A percentile compares a stretch with the other conserved stretches of the same genome.
These are phyloP conservation scores for Dermatophagoides farinae DNA, from an alignment of 1,140 invertebrate species.

Conservation along the genomic window DNA sequence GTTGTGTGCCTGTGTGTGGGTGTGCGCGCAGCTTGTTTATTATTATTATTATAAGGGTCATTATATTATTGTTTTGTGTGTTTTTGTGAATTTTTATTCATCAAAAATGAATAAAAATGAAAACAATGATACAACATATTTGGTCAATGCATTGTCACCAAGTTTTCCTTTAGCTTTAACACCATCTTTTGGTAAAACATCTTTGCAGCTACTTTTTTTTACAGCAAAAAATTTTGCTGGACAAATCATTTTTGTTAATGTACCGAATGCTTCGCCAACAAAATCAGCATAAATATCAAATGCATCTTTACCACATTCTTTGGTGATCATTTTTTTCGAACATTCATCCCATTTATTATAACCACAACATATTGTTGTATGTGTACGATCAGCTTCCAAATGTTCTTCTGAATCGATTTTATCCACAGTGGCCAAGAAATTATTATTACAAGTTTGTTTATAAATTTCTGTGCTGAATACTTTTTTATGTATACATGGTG, in stretches of 20 bases:
- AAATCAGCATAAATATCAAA: not conserved
- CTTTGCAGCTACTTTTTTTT: not conserved
- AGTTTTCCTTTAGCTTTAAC: constrained; percentile 4
- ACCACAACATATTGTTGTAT: constrained; percentile 12
- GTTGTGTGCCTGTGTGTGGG: not conserved
- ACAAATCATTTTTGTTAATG: constrained; percentile 10
- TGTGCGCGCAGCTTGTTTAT: not conserved
- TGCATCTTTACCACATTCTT: constrained; percentile 6
- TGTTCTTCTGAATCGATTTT: not conserved
- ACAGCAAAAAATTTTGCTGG: constrained; percentile 6
- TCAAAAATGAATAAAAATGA: constrained; percentile 3
- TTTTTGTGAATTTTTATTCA: not conserved
- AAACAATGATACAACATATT: constrained; percentile 5
- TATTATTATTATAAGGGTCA: not conserved
- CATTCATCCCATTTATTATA: constrained; percentile 4
- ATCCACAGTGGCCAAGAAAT: constrained; percentile 13
- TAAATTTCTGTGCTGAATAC: constrained; percentile 10
- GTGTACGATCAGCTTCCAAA: constrained; percentile 5
- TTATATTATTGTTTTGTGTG: too few relatives aligned
- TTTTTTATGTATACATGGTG: constrained; percentile 17
- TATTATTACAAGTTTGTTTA: constrained; percentile 13
- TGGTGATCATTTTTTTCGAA: constrained; percentile 9
- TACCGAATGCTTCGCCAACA: constrained; percentile 8
- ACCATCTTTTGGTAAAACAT: not conserved
- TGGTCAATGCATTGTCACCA: constrained; percentile 11